phyloP scores from a whole-genome alignment of 2,797 vertebrate genomes.

The Eupleurogrammus muticus region DNA sequence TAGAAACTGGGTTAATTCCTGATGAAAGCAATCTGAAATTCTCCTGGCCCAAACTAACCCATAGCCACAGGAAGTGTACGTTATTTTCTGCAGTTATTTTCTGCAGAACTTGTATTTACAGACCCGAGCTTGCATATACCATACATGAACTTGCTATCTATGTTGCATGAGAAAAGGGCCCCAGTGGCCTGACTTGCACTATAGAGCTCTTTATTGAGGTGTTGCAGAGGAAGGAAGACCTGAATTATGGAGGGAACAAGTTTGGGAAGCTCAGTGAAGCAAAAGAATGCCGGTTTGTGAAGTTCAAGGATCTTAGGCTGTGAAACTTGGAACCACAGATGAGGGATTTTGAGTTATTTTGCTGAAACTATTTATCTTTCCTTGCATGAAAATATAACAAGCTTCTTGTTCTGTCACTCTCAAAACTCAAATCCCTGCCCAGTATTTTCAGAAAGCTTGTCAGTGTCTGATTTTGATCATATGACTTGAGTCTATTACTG shows the following conservation, averaged over 20 bases:
- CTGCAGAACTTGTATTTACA: too few species aligned
- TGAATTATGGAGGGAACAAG: conserved; percentile 74
- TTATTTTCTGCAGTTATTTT: conserved; percentile 31
- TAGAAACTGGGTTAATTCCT: conserved; percentile 49
- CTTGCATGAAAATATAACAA: conserved; percentile 52
- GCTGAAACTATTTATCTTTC: conserved; percentile 49
- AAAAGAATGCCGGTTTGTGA: conserved; percentile 58
- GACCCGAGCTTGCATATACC: conserved; percentile 28
- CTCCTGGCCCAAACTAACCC: conserved; percentile 18
- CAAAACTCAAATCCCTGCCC: conserved; percentile 35
- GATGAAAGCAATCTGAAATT: conserved; percentile 33
- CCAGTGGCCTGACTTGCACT: conserved; percentile 36
- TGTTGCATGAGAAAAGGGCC: conserved; percentile 69
- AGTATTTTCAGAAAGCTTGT: conserved; percentile 57
- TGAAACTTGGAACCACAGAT: conserved; percentile 44
- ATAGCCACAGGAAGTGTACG: conserved; percentile 16
- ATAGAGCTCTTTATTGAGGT: conserved; percentile 76
- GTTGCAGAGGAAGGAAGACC: conserved; percentile 67
- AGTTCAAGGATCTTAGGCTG: conserved; percentile 49
- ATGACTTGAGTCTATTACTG: conserved; percentile 55
- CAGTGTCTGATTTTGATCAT: conserved; percentile 53
- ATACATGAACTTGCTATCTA: conserved; percentile 53
- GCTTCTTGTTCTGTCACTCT: conserved; percentile 42
- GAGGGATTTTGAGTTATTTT: conserved; percentile 48
- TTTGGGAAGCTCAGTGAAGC: conserved; percentile 65